These are phyloP conservation scores for Speoplatyrhinus poulsoni DNA, from an alignment of 2,113 vertebrate species.

Conservation along the genomic window DNA sequence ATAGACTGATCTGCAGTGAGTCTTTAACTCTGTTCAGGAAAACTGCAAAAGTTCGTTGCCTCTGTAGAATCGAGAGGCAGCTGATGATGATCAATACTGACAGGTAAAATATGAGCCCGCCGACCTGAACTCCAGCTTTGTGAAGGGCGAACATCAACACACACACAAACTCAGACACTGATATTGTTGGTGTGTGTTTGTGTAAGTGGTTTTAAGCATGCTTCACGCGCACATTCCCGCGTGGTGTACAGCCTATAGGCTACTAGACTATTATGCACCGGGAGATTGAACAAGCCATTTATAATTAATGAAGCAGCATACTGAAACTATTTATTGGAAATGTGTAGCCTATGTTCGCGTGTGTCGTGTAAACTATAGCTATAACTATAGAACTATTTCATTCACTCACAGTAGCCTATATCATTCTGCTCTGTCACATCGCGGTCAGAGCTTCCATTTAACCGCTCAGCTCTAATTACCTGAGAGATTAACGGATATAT, in stretches of 20 bases:
- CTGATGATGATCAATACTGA: conserved; percentile 51
- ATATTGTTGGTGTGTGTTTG: conserved; percentile 2
- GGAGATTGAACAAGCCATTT: not conserved
- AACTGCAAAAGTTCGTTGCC: conserved; percentile 18
- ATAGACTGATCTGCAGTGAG: not conserved
- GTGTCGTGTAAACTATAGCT: not conserved
- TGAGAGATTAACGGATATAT: too few relatives aligned
- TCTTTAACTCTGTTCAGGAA: conserved; percentile 18
- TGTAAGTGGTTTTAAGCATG: not conserved
- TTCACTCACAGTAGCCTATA: conserved; percentile 43
- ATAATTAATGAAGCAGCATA: not conserved
- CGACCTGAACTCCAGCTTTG: conserved; percentile 53
- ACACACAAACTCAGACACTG: conserved; percentile 5
- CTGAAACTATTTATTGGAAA: not conserved
- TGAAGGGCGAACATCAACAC: conserved; percentile 38
- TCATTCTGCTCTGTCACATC: conserved; percentile 51
- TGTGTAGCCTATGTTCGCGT: not conserved
- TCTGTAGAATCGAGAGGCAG: conserved; percentile 28
- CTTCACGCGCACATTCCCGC: not conserved
- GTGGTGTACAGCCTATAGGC: not conserved
- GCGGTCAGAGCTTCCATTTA: conserved; percentile 57
- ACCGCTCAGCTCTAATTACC: conserved; percentile 63
- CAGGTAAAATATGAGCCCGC: conserved; percentile 65
- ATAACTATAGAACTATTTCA: too few relatives aligned
- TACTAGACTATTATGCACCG: not conserved